Base-by-base conservation (phyloP, 2,113 vertebrate genomes). In the Struthidea cinerea region DNA sequence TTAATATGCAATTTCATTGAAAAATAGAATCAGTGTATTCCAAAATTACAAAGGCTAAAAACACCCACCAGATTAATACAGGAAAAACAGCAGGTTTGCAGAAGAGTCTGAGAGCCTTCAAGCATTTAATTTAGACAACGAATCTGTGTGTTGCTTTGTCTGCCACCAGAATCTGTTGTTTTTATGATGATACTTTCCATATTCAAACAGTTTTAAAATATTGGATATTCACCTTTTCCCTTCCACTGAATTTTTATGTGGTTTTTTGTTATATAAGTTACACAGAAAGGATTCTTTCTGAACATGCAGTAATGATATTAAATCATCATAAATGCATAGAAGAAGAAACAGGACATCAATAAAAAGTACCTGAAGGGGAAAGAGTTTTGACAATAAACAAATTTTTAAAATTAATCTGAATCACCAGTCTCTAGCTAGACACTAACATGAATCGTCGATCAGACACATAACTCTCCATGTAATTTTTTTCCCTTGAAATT, bases 111-210 rank as follows among this genome's bases (percentile, higher is more conserved):
- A 52, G 67, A 83, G n/a, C 16, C 88, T 94, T 89, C 70, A 79
- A 89, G 50, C 26, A 63, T 77, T 91, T 82, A 79, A 89, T 94
- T 94, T 91, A 75, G 80, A 82, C 21, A 84, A 35, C 28, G n/a
- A 73, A 49, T 73, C 7, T 65, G 47, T 82, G 41, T 68, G 22
- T 85, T 92, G 41, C 37, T 95, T 91, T 87, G 32, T 21, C 32
- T 89, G 57, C 71, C 87, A 89, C 60, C 69, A 71, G 64, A 95
- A 94, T 23, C 69, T 44, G 30, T 64, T 94, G 69, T 16, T 84
- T 84, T 93, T 84, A 50, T 91, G n/a, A 87, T 47, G 68, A 89
- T 93, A 46, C 10, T 84, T 94, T 89, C 67, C 64, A 71, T 94
- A 93, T 83, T 85, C 44, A 80, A 88, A 87, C 39, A 33, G 41